These are phyloP conservation scores for Metopia argyrocephala DNA, from an alignment of 2,888 invertebrate species.

Conservation along the genomic window DNA sequence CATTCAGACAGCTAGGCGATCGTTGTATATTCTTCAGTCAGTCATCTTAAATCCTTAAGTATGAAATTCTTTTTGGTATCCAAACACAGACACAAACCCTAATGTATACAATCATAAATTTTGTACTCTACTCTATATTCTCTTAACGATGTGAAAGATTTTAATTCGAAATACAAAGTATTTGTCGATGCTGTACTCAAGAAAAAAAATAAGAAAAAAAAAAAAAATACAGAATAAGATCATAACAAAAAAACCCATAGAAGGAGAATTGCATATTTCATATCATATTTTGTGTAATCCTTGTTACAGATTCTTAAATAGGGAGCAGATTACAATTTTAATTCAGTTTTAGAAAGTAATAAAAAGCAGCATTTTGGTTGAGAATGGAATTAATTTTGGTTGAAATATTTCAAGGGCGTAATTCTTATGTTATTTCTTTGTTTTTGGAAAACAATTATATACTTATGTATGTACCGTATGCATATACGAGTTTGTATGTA, in stretches of 20 bases:
- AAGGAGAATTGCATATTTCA: neutral
- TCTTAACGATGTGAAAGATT: slow-evolving; percentile 21
- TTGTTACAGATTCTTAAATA: neutral
- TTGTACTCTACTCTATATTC: no score
- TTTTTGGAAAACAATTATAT: no score
- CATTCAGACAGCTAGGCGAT: neutral
- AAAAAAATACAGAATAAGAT: no score
- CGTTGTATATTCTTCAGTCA: neutral
- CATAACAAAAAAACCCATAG: no score
- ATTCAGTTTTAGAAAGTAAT: neutral
- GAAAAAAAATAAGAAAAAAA: no score
- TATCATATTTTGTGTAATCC: slow-evolving; percentile 25
- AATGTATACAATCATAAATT: neutral
- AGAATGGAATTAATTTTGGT: no score
- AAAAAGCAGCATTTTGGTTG: neutral
- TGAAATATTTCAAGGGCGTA: no score
- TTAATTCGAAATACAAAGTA: slow-evolving; percentile 16
- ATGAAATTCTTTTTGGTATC: neutral
- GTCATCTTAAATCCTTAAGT: slow-evolving; percentile 15
- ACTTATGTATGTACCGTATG: no score
- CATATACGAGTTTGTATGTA: no score
- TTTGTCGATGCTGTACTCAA: slow-evolving; percentile 38
- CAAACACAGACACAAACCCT: neutral
- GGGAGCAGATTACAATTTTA: neutral
- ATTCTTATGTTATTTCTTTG: no score